phyloP scores from a whole-genome alignment of 1,140 invertebrate genomes.

The Gryon sp. region DNA sequence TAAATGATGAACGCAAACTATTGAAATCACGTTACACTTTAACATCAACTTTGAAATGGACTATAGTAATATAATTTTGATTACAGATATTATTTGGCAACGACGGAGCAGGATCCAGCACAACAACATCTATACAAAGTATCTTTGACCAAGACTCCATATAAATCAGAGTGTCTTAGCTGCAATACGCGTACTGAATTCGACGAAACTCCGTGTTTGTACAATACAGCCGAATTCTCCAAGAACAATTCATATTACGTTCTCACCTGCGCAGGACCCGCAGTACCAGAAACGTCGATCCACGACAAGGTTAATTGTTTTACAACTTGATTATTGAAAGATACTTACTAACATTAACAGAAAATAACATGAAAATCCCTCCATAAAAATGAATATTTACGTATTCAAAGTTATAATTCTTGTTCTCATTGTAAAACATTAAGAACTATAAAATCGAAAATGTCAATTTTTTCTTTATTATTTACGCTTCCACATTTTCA shows the following conservation, averaged over 20 bases:
- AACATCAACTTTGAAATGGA: slow-evolving; percentile 19
- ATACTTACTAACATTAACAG: too few species aligned
- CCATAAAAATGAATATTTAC: too few species aligned
- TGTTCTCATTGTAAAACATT: too few species aligned
- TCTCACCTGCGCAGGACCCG: slow-evolving; percentile 87
- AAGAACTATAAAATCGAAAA: too few species aligned
- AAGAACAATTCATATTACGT: slow-evolving; percentile 84
- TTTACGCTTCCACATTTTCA: too few species aligned
- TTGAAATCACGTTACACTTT: slow-evolving; percentile 34
- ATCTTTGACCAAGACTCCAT: slow-evolving; percentile 66
- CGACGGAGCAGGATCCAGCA: slow-evolving; percentile 81
- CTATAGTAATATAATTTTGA: slow-evolving; percentile 49
- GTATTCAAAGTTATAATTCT: too few species aligned
- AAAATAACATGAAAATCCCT: too few species aligned
- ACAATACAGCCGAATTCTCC: slow-evolving; percentile 86
- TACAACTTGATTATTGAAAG: background rate
- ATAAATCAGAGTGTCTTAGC: slow-evolving; percentile 81
- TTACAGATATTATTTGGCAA: slow-evolving; percentile 86
- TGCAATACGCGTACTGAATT: slow-evolving; percentile 79
- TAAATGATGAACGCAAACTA: slow-evolving; percentile 14
- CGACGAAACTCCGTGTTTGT: slow-evolving; percentile 82
- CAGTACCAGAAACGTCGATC: slow-evolving; percentile 81
- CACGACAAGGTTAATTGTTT: slow-evolving; percentile 73
- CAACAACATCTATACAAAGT: slow-evolving; percentile 84
- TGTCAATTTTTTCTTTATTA: too few species aligned